These are phyloP conservation scores for Crossocerus cetratus DNA, from an alignment of 2,888 invertebrate species.

Conservation along the genomic window DNA sequence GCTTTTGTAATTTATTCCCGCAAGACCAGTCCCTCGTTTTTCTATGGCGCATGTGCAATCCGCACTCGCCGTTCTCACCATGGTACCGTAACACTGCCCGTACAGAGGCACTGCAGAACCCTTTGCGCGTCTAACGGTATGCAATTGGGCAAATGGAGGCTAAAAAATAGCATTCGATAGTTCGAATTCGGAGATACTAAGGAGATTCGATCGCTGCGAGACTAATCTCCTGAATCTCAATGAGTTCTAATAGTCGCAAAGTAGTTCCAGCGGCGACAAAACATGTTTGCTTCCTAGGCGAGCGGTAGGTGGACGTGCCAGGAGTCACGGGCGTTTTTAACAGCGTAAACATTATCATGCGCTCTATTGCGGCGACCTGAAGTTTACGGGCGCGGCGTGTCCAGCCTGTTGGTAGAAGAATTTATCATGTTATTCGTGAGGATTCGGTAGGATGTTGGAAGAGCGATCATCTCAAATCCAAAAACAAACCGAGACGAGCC, in stretches of 20 bases:
- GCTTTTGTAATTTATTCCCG: slow-evolving; percentile 25
- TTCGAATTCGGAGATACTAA: too few relatives aligned
- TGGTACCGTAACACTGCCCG: background rate
- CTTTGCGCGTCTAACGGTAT: too few relatives aligned
- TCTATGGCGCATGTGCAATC: background rate
- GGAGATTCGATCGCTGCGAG: too few relatives aligned
- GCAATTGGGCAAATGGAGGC: too few relatives aligned
- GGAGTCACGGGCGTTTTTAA: background rate
- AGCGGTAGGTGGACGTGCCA: background rate
- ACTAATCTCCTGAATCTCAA: too few relatives aligned
- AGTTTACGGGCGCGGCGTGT: background rate
- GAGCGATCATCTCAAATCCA: slow-evolving; percentile 30
- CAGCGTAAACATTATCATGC: too few relatives aligned
- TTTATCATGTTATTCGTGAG: background rate
- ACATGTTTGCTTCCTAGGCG: too few relatives aligned
- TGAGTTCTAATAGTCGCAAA: too few relatives aligned
- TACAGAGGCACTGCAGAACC: too few relatives aligned
- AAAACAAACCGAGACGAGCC: slow-evolving; percentile 38
- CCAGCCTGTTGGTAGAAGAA: background rate
- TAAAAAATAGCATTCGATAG: too few relatives aligned
- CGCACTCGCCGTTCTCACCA: too few relatives aligned
- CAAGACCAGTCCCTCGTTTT: slow-evolving; percentile 7
- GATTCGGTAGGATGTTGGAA: background rate
- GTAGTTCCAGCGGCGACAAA: too few relatives aligned
- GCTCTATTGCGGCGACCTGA: background rate